These are phyloP conservation scores for Chroicocephalus ridibundus DNA, from an alignment of 2,113 vertebrate genomes.

Conservation along the genomic window DNA sequence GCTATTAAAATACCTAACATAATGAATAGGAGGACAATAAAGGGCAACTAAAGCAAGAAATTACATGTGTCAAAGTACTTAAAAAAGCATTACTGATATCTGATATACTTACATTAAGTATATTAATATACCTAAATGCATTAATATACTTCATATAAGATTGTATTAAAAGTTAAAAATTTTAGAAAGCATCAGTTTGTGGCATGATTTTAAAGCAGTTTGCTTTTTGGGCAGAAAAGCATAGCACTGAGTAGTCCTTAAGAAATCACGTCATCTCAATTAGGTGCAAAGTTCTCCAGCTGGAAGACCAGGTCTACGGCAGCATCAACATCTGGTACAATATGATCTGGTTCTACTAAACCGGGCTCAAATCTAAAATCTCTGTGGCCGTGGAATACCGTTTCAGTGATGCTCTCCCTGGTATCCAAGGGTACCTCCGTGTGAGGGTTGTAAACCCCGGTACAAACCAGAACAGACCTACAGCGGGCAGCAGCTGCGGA, in stretches of 20 bases:
- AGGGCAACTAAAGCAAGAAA: not conserved
- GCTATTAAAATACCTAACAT: not conserved
- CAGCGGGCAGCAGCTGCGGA: conserved; percentile 75
- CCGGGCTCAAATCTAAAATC: conserved; percentile 80
- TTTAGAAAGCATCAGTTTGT: not conserved
- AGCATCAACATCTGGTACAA: conserved; percentile 82
- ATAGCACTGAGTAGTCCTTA: not conserved
- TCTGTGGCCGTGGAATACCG: conserved; percentile 80
- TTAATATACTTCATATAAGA: not conserved
- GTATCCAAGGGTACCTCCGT: conserved; percentile 20
- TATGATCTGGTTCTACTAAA: conserved; percentile 77
- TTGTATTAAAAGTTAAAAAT: not conserved
- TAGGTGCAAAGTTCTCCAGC: conserved; percentile 75
- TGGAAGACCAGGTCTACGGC: conserved; percentile 86
- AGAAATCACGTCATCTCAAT: not conserved
- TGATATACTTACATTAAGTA: not conserved
- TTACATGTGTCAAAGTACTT: not conserved
- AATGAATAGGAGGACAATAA: not conserved
- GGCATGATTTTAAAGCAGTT: not conserved
- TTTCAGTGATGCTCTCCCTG: conserved; percentile 48
- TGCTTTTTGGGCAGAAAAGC: not conserved
- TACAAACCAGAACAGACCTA: conserved; percentile 87
- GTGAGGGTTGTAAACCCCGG: conserved; percentile 82
- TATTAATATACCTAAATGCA: not conserved
- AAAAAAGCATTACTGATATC: not conserved